These are phyloP conservation scores for Pterostichus niger DNA, from an alignment of 2,888 invertebrate species.

Conservation along the genomic window DNA sequence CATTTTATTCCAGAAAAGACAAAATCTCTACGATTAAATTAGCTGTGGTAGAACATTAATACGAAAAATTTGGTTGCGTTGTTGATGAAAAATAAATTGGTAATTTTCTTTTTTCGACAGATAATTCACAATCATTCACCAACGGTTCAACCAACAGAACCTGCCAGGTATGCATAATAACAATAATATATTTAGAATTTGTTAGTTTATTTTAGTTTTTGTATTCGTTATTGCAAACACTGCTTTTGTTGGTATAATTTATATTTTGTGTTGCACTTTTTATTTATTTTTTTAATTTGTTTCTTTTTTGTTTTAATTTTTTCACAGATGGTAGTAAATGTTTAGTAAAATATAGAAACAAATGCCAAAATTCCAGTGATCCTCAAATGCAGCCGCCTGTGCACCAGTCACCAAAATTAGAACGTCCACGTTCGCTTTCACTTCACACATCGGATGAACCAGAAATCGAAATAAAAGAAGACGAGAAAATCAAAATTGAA, in stretches of 20 bases:
- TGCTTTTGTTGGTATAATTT: constrained; percentile 22
- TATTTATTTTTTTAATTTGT: constrained; percentile 63
- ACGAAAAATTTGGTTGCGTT: background rate
- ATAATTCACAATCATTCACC: constrained; percentile 83
- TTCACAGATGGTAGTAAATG: constrained; percentile 66
- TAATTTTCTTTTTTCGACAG: constrained; percentile 76
- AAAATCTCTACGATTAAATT: constrained; percentile 2
- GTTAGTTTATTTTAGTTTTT: constrained; percentile 32
- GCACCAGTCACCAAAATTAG: constrained; percentile 72
- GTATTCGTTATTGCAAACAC: background rate
- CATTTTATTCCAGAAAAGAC: background rate
- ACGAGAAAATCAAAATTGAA: constrained; percentile 43
- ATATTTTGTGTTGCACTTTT: constrained; percentile 44
- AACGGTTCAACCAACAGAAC: constrained; percentile 79
- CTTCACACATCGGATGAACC: constrained; percentile 78
- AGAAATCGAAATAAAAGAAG: constrained; percentile 69
- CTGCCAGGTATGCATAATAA: constrained; percentile 79
- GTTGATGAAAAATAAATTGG: constrained; percentile 3
- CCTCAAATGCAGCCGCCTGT: constrained; percentile 35
- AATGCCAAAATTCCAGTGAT: constrained; percentile 68
- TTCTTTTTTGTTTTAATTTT: constrained; percentile 64
- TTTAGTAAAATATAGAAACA: constrained; percentile 42
- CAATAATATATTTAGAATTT: background rate
- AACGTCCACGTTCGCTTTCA: constrained; percentile 79
- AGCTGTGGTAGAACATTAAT: background rate